Base-by-base conservation (phyloP, 2,797 vertebrate genomes). In the Pseudocheirus occidentalis region DNA sequence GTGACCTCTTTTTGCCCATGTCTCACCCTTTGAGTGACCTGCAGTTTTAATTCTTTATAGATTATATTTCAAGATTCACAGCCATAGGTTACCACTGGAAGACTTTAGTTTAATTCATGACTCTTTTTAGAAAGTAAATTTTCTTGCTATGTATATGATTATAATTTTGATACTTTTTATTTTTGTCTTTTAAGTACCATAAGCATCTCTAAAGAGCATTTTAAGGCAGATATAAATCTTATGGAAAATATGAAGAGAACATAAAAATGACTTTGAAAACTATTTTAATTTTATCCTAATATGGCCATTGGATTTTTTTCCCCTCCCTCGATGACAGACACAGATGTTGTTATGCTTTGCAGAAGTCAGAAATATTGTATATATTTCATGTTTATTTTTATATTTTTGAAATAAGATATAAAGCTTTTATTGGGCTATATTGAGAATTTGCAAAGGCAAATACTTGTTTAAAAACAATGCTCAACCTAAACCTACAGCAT, bases 141-240 rank as follows among this genome's bases (percentile, higher is more conserved):
- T 98, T 98, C 95, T 96, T 97, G 52, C 95, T 98, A 31, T 97
- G 98, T 97, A 94, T 92, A 94, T 97, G 90, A 16, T 98, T 98
- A 62, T 21, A 93, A 98, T 98, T 98, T 98, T 96, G 98, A 98
- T 98, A 91, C 93, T 97, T 97, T 96, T 97, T 97, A 95, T 98
- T 98, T 98, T 97, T 97, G 5, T 81, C 40, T 40, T 46, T 81
- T 94, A 95, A 34, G 54, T 95, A 91, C 95, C 89, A 55, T n/a
- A 96, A 94, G 93, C 93, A 91, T 90, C 34, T 14, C n/a, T 97
- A 91, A 95, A 53, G 87, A 96, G 9, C 94, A 40, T 95, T 96
- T 94, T 92, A 95, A 90, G 96, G 90, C 54, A 93, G 93, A 93
- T 95, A 96, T 97, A 92, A 96, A 50, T 98, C 91, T 93, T 95